Percentiles rank a stretch among this genome's conserved stretches.
Evolutionary conservation across 2,113 vertebrate species (phyloP).

Genomic region (Cricetomys ansorgei): DNA sequence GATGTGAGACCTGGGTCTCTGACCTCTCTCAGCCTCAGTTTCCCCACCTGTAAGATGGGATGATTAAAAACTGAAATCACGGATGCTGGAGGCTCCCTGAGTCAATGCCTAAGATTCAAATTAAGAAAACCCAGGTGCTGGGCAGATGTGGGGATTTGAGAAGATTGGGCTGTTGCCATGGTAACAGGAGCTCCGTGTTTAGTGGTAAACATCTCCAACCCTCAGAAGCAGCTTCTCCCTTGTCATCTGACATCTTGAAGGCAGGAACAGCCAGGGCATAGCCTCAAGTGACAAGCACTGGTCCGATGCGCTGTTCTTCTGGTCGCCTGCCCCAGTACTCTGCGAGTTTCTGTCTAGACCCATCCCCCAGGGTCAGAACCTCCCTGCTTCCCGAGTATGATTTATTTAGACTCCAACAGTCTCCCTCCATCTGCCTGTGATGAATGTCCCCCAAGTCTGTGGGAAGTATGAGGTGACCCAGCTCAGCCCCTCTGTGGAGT

Average conservation of each 20-base stretch:
- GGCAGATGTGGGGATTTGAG: conserved; percentile 14
- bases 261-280: fast-evolving
- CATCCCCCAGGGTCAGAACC: background rate
- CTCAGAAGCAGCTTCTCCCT: background rate
- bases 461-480: background rate
- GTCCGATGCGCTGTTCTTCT: no score
- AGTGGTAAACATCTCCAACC: background rate
- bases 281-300: background rate
- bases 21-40: background rate
- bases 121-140: background rate
- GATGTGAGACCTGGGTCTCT: background rate
- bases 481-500: background rate
- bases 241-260: background rate
- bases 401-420: background rate
- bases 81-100: fast-evolving
- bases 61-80: fast-evolving
- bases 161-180: conserved; percentile 57
- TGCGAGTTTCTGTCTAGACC: background rate
- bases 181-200: background rate
- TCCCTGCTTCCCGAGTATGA: background rate
- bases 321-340: background rate
- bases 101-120: background rate
- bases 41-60: background rate
- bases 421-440: background rate
- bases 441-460: background rate